Evolutionary conservation across 2,797 vertebrate genomes (phyloP).

Genomic region (Poecilia wingei): DNA sequence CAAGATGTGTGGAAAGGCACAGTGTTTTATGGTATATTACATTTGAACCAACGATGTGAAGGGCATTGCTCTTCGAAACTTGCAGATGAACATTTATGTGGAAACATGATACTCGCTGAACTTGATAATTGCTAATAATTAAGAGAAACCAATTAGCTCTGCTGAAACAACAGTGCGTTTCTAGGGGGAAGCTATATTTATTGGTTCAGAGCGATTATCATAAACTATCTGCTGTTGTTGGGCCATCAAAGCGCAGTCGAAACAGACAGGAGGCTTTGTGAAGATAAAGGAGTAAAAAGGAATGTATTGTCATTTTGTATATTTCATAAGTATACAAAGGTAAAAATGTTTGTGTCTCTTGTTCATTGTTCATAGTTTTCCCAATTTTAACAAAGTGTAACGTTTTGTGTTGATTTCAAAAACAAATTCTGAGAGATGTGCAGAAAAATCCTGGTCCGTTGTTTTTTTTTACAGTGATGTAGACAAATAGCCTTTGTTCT

Average conservation of each 20-base stretch:
- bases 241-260: neutral
- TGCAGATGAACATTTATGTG: conserved; percentile 30
- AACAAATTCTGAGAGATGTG: neutral
- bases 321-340: neutral
- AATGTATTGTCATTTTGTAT: neutral
- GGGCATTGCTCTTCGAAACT: conserved; percentile 34
- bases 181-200: neutral
- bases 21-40: conserved; percentile 44
- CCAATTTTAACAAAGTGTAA: neutral
- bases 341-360: neutral
- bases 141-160: conserved; percentile 9
- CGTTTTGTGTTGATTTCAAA: neutral
- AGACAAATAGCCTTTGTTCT: neutral
- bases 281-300: neutral
- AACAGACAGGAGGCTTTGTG: neutral
- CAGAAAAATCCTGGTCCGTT: neutral
- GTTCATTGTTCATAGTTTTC: neutral
- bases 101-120: neutral
- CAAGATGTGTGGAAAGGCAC: conserved; percentile 49
- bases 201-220: neutral
- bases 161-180: neutral
- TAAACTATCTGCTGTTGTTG: neutral
- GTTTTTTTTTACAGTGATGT: neutral
- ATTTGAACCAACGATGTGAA: conserved; percentile 63
- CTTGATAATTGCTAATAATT: neutral